Conservation (phyloP, 2,113 vertebrate species). For the Suncus etruscus region DNA sequence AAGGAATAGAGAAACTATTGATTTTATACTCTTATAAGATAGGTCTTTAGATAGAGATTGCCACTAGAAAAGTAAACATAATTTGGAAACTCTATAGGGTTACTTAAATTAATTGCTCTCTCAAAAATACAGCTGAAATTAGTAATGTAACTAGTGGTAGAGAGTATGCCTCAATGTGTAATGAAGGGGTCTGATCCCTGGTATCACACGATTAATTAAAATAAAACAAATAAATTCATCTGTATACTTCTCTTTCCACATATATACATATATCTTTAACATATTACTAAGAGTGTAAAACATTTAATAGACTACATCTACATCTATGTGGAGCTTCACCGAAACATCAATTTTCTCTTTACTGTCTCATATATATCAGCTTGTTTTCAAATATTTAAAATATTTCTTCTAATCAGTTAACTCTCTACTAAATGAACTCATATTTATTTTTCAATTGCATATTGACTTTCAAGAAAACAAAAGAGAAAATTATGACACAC, state of each 20-base stretch:
- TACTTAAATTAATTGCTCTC: slow-evolving; percentile 5
- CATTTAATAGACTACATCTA: too few relatives aligned
- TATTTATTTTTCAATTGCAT: neutral
- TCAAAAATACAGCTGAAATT: neutral
- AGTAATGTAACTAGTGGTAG: neutral
- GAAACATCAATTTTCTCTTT: too few relatives aligned
- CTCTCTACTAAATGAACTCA: neutral
- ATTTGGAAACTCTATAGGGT: neutral
- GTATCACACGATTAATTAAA: too few relatives aligned
- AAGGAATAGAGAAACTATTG: neutral
- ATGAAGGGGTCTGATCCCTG: too few relatives aligned
- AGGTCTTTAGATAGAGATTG: neutral
- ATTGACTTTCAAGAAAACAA: neutral
- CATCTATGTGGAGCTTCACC: too few relatives aligned
- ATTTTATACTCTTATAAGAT: neutral
- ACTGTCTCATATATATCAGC: neutral
- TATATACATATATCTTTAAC: too few relatives aligned
- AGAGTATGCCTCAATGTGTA: too few relatives aligned
- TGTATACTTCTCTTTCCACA: too few relatives aligned
- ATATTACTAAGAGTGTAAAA: too few relatives aligned
- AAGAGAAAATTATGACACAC: neutral
- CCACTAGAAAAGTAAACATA: neutral
- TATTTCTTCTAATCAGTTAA: slow-evolving; percentile 27
- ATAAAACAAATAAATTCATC: too few relatives aligned
- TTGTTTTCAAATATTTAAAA: neutral